Base-by-base conservation (phyloP, 1,140 invertebrate species). In the Papilio machaon region DNA sequence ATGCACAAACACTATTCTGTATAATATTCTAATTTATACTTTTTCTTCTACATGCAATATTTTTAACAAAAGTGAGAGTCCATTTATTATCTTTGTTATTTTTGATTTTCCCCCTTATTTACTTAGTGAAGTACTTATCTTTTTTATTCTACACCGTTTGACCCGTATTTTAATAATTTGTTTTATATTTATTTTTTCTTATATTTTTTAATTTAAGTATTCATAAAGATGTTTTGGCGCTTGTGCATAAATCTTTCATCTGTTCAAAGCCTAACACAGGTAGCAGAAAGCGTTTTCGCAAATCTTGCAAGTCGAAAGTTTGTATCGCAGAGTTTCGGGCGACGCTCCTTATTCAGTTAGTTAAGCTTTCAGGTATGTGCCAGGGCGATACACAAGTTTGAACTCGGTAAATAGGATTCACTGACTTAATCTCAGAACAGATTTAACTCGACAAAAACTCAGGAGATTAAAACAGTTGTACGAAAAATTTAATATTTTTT, bases 291-390 rank as follows among this genome's bases (percentile, higher is more conserved):
- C 86, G 84, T 89, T 92, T 92, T 90, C 86, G 87, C 89, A 92
- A 92, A 90, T 90, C 90, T 91, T 88, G 88, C 88, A 87, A 90
- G 87, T 89, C 86, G 84, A 87, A 91, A 91, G 88, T 92, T 92
- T 91, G 89, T 91, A 91, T 89, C 88, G 86, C 78, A 82, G 89
- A 91, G 87, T 91, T 91, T 86, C 83, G 82, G 84, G 81, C 83
- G 85, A 85, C 85, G 82, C 84, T 87, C 85, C 88, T 89, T 91
- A 91, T 91, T 90, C 89, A 90, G 90, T 92, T 92, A 90, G 89
- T 90, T 89, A 87, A 87, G 87, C 83, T 86, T 84, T 80, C 88
- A 85, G 89, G 86, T 90, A 86, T 88, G 77, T 79, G 77, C 77
- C 77, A 67, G 77, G 77, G 60, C 77, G 77, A 79, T 79, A 79